Percentiles rank a stretch among this genome's conserved stretches.
Conservation (phyloP, 2,888 invertebrate species). For the Pasiphila rectangulata region DNA sequence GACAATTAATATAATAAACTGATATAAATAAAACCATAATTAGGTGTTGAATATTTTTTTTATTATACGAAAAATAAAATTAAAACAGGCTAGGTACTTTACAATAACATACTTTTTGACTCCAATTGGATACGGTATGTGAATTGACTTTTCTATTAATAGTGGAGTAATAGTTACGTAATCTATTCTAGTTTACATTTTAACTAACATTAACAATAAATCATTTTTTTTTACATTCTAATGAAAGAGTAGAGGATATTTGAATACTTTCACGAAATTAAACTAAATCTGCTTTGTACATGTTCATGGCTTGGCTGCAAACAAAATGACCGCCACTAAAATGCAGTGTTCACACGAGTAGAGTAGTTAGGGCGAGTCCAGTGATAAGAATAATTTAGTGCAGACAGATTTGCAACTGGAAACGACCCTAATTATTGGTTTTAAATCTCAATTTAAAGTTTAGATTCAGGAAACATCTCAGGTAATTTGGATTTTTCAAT, state of each 20-base stretch:
- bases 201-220: background rate
- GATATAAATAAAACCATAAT: slow-evolving; percentile 35
- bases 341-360: background rate
- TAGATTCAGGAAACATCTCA: too few relatives aligned
- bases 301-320: background rate
- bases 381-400: background rate
- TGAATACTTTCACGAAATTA: background rate
- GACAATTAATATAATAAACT: too few relatives aligned
- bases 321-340: background rate
- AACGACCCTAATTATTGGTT: background rate
- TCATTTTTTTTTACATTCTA: background rate
- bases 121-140: slow-evolving; percentile 4
- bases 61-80: slow-evolving; percentile 37
- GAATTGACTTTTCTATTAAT: background rate
- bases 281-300: background rate
- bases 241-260: background rate
- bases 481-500: too few relatives aligned
- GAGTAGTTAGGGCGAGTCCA: background rate
- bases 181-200: background rate
- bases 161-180: slow-evolving; percentile 4
- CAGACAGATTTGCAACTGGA: background rate
- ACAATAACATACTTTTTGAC: slow-evolving; percentile 12
- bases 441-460: background rate
- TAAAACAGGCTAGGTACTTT: slow-evolving; percentile 19
- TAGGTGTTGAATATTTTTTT: slow-evolving; percentile 39